Conservation (phyloP, 2,797 vertebrate species). For the Chelon auratus region DNA sequence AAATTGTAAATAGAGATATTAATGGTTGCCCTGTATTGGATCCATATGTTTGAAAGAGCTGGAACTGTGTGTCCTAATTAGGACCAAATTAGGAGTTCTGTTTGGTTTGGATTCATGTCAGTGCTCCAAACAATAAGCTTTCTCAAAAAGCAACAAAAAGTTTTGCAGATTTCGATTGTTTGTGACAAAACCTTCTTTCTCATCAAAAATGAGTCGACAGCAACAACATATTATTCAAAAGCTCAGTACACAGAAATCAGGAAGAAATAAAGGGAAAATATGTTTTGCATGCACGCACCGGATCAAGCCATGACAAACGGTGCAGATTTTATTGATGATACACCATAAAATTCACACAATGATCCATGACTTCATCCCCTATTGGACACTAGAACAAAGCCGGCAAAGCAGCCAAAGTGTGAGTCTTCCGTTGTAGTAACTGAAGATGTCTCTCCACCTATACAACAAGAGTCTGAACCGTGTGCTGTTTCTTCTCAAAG, state of each 20-base stretch:
- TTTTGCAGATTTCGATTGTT: too few relatives aligned
- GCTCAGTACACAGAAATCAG: constrained; percentile 5
- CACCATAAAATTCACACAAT: background rate
- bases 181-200: background rate
- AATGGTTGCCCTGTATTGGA: background rate
- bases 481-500: constrained; percentile 45
- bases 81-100: too few relatives aligned
- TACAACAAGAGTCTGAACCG: constrained; percentile 8
- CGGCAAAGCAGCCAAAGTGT: constrained; percentile 18
- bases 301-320: background rate
- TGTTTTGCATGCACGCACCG: background rate
- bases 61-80: constrained; percentile 2
- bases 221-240: background rate
- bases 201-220: background rate
- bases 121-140: background rate
- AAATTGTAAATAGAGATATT: background rate
- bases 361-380: background rate
- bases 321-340: constrained; percentile 9
- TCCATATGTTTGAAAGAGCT: background rate
- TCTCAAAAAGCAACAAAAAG: constrained; percentile 3
- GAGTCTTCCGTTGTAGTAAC: constrained; percentile 28
- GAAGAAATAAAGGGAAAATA: background rate
- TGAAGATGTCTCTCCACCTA: constrained; percentile 45
- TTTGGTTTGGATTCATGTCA: constrained; percentile 18
- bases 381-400: constrained; percentile 29